phyloP scores from a whole-genome alignment of 2,888 invertebrate genomes.

The Amblyjoppa fuscipennis region DNA sequence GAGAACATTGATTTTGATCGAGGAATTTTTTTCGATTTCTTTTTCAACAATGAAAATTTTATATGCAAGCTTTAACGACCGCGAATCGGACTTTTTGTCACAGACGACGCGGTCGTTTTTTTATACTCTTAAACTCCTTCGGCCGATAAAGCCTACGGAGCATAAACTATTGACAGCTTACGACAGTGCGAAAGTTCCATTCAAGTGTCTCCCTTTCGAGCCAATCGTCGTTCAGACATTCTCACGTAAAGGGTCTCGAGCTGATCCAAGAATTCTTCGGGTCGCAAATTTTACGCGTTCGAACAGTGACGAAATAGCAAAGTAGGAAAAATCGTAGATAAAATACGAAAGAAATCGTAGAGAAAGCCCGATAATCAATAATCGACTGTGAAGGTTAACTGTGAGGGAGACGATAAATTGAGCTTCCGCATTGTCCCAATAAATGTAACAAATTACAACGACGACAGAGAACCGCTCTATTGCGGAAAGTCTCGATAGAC shows the following conservation, averaged over 20 bases:
- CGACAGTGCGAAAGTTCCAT: background rate
- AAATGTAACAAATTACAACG: slow-evolving; percentile 48
- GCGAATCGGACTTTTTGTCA: slow-evolving; percentile 38
- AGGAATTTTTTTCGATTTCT: background rate
- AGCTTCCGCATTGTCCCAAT: background rate
- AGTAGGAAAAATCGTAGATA: background rate
- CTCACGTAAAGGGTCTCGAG: background rate
- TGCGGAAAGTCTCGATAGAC: slow-evolving; percentile 58
- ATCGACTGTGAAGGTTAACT: background rate
- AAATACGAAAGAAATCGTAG: too few species aligned
- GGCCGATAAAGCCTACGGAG: slow-evolving; percentile 16
- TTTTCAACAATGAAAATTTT: slow-evolving; percentile 52
- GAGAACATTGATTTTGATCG: slow-evolving; percentile 24
- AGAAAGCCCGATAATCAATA: too few species aligned
- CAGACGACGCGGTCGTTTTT: slow-evolving; percentile 57
- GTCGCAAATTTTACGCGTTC: background rate
- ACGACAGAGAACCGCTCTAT: slow-evolving; percentile 40
- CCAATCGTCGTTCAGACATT: background rate
- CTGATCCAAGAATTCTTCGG: background rate
- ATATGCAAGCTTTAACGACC: slow-evolving; percentile 59
- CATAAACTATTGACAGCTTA: background rate
- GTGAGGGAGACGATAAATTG: background rate
- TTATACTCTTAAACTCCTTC: slow-evolving; percentile 49
- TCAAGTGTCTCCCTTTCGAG: background rate
- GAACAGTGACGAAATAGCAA: background rate